Conservation (phyloP, 2,797 vertebrate species). For the Halcyon leucocephala region DNA sequence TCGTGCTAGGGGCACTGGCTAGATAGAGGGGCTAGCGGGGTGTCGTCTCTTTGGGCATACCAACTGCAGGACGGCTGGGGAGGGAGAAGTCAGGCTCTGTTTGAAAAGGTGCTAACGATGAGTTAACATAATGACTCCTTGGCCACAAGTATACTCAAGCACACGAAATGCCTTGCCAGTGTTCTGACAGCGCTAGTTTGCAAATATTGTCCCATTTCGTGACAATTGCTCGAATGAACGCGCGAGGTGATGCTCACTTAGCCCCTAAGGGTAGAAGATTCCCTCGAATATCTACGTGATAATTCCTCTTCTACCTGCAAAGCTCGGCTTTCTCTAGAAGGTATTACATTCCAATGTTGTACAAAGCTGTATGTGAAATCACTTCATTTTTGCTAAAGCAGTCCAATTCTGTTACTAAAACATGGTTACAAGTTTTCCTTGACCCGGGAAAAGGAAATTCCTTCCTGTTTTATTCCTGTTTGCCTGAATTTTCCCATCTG, state of each 20-base stretch:
- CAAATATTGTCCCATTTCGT: neutral
- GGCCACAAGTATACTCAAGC: neutral
- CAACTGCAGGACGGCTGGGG: neutral
- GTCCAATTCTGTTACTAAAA: neutral
- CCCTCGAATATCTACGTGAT: no score
- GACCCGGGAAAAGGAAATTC: neutral
- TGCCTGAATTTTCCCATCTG: neutral
- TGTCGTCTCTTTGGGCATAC: fast-evolving
- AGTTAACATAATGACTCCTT: slow-evolving; percentile 15
- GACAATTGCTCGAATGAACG: fast-evolving
- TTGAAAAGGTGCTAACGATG: slow-evolving; percentile 8
- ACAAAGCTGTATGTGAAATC: neutral
- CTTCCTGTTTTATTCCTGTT: neutral
- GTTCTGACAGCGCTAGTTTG: neutral
- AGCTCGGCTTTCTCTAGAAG: neutral
- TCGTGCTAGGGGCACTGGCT: no score
- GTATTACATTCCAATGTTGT: neutral
- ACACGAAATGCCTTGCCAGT: neutral
- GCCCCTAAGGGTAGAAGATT: no score
- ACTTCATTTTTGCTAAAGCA: neutral
- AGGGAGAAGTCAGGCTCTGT: neutral
- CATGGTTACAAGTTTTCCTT: neutral
- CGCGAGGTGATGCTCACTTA: neutral
- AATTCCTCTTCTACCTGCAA: neutral
- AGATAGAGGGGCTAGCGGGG: fast-evolving